Percentiles rank a stretch among this genome's conserved stretches.
Evolutionary conservation across 2,113 vertebrate species (phyloP).

Genomic region (Heterotis niloticus): DNA sequence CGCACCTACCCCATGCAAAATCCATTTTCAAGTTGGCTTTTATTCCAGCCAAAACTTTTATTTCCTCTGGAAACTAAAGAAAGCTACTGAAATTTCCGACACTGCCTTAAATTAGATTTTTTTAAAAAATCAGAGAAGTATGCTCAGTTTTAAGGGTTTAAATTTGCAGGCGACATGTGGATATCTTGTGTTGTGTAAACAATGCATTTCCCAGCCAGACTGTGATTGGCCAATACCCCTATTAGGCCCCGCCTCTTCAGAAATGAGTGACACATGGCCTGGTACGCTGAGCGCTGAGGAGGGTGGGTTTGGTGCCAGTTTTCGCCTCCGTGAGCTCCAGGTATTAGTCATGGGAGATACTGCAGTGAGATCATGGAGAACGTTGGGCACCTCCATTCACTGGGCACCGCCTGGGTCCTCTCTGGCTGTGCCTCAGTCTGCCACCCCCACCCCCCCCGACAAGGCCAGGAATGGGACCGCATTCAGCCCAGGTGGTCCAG

Average conservation of each 20-base stretch:
- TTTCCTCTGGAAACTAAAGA: too few relatives aligned
- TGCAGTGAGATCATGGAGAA: slow-evolving; percentile 16
- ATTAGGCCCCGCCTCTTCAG: neutral
- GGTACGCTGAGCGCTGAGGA: neutral
- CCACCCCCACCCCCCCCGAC: neutral
- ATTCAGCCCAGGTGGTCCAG: neutral
- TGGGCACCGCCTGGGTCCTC: neutral
- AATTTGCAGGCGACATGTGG: neutral
- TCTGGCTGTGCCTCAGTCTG: neutral
- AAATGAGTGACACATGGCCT: neutral
- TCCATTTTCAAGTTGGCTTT: too few relatives aligned
- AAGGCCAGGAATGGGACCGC: neutral
- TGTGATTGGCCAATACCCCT: neutral
- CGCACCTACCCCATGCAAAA: neutral
- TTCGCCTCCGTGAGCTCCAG: slow-evolving; percentile 1
- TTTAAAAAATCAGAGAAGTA: neutral
- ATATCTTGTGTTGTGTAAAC: neutral
- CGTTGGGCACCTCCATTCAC: neutral
- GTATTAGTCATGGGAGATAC: slow-evolving; percentile 24
- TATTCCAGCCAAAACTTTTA: too few relatives aligned
- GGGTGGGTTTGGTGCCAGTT: neutral
- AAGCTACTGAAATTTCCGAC: too few relatives aligned
- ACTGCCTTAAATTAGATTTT: too few relatives aligned
- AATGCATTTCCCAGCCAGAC: too few relatives aligned
- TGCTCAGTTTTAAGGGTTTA: neutral